Evolutionary conservation across 1,140 invertebrate species (phyloP), one percentile per base, ranked within the genome.

Genomic region (Drosophila repleta): DNA sequence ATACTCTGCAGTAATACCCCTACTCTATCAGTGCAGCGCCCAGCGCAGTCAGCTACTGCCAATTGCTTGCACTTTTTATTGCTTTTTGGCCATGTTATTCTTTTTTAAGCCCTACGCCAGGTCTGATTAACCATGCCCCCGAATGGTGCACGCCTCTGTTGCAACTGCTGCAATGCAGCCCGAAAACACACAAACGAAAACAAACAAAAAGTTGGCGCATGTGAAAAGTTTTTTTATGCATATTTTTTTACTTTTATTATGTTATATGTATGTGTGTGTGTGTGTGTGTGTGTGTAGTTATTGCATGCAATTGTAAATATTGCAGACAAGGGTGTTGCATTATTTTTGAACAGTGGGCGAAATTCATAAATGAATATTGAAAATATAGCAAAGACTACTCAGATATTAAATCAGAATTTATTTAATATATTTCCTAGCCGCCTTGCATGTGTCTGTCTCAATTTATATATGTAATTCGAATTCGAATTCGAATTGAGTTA

Each of bases 101-200:
- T 24, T n/a, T 35, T 43, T 26, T 37, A 43, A 55, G 45, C 57
- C 37, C 11, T 11, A 35, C 39, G 46, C 24, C 37, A 51, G 18
- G 46, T 37, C 66, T 70, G 67, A 69, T 69, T 69, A 69, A 69
- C 66, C 57, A 69, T 62, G 49, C 66, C 51, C 6, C 49, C 39
- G 37, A 29, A 49, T 53, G 18, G 20, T 24, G 49, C 58, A 11
- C 58, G 35, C 37, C 26, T 35, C 17, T 15, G 55, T 37, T 49
- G 56, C 49, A 53, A 41, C 21, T 55, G 63, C 55, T 39, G 21
- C 55, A 43, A 57, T 46, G 68, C 69, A 45, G 39, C 29, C 29
- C 46, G 10, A 35, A 35, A 35, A 35, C 3, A 3, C 3, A 35
- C 0, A 2, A 11, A 35, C 37, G 39, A 48, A 53, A 58, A 65